Conservation (phyloP, 2,888 invertebrate genomes). For the Formica aserva region DNA sequence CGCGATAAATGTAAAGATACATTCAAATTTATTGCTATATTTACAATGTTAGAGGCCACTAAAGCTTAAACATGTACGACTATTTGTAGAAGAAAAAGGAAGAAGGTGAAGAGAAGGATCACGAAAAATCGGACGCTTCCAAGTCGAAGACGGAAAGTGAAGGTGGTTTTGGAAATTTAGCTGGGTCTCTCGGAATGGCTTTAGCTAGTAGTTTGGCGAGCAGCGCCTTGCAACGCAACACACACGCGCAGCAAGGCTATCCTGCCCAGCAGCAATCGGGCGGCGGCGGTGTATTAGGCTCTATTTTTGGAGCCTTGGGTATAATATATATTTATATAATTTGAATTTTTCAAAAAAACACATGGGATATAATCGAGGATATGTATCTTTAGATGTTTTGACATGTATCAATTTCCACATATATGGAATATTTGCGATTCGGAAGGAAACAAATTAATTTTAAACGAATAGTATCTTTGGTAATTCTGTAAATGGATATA, state of each 20-base stretch:
- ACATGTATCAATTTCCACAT: neutral
- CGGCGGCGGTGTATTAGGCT: slow-evolving; percentile 80
- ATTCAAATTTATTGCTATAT: neutral
- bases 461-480: neutral
- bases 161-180: slow-evolving; percentile 78
- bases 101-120: slow-evolving; percentile 74
- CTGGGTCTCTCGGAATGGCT: slow-evolving; percentile 82
- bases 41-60: neutral
- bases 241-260: slow-evolving; percentile 79
- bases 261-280: slow-evolving; percentile 76
- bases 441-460: neutral
- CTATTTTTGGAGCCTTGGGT: slow-evolving; percentile 84
- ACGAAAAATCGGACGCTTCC: slow-evolving; percentile 79
- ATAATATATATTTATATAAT: slow-evolving; percentile 38
- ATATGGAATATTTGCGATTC: neutral
- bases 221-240: slow-evolving; percentile 77
- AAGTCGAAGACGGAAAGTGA: slow-evolving; percentile 79
- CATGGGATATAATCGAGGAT: neutral
- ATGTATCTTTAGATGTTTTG: neutral
- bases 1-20: slow-evolving; percentile 78
- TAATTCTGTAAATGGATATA: slow-evolving; percentile 24
- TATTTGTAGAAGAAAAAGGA: slow-evolving; percentile 79
- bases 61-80: neutral
- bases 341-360: slow-evolving; percentile 23
- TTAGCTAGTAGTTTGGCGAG: slow-evolving; percentile 82